A percentile compares a stretch with the other conserved stretches of the same genome.
Conservation (phyloP, 2,888 invertebrate species). For the Epistrophella euchroma region DNA sequence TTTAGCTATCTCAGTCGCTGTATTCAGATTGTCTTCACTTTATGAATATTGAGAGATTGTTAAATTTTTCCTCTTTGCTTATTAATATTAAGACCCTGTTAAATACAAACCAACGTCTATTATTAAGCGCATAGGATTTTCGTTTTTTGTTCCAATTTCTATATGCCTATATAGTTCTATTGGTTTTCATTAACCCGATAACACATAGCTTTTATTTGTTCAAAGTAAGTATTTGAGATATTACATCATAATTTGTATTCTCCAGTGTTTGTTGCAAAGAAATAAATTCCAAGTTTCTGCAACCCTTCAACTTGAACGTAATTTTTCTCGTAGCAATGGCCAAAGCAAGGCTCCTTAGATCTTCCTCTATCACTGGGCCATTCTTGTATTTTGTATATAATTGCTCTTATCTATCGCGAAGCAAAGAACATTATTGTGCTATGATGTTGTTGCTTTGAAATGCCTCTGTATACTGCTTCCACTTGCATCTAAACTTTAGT, state of each 20-base stretch:
- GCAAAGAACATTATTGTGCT: slow-evolving; percentile 50
- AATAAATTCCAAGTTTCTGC: slow-evolving; percentile 22
- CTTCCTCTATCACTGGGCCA: slow-evolving; percentile 16
- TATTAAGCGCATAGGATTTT: neutral
- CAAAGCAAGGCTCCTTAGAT: slow-evolving; percentile 10
- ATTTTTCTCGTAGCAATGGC: neutral
- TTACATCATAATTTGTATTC: slow-evolving; percentile 21
- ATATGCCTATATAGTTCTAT: no score
- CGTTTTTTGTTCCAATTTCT: neutral
- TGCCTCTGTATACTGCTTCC: slow-evolving; percentile 9
- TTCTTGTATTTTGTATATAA: slow-evolving; percentile 46
- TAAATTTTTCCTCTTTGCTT: no score
- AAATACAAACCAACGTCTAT: no score
- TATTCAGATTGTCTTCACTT: no score
- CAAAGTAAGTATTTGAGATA: neutral
- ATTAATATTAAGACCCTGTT: no score
- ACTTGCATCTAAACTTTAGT: slow-evolving; percentile 45
- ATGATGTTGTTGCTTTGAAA: neutral
- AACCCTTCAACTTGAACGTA: slow-evolving; percentile 4
- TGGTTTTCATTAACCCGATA: neutral
- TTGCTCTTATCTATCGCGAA: slow-evolving; percentile 67
- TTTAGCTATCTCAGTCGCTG: no score
- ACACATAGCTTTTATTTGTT: neutral
- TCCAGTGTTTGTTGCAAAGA: neutral
- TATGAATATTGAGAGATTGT: no score